phyloP scores from a whole-genome alignment of 2,888 invertebrate species.

The Linnaemya tessellans region DNA sequence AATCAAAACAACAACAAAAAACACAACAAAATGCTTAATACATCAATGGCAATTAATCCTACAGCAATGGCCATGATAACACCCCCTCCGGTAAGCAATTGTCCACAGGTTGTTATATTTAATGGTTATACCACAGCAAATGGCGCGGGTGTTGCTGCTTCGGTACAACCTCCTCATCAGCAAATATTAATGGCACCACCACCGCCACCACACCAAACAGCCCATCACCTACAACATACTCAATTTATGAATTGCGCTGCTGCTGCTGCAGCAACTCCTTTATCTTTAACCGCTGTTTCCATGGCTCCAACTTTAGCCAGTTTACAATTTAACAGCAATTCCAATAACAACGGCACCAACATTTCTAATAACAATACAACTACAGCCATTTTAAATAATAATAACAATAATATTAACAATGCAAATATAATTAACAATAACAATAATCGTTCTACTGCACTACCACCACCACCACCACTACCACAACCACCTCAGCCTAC shows the following conservation, averaged over 20 bases:
- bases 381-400: constrained; percentile 75
- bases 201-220: constrained; percentile 37
- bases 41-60: constrained; percentile 55
- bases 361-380: constrained; percentile 70
- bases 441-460: constrained; percentile 71
- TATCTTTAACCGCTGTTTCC: constrained; percentile 41
- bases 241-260: constrained; percentile 63
- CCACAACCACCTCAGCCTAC: constrained; percentile 80
- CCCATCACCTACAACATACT: constrained; percentile 47
- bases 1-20: constrained; percentile 60
- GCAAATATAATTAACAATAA: constrained; percentile 72
- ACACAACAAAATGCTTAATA: constrained; percentile 67
- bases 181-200: constrained; percentile 63
- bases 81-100: constrained; percentile 55
- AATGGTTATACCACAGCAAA: constrained; percentile 74
- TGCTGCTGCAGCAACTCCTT: constrained; percentile 69
- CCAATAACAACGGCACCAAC: constrained; percentile 70
- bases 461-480: constrained; percentile 76
- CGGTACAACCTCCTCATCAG: constrained; percentile 64
- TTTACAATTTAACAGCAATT: constrained; percentile 60
- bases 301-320: constrained; percentile 57
- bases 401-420: constrained; percentile 62
- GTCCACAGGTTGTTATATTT: constrained; percentile 76
- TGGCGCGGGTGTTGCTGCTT: background rate
- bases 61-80: constrained; percentile 67